Evolutionary conservation across 2,113 vertebrate species (phyloP).

Genomic region (Calyptommatus sinebrachiatus): DNA sequence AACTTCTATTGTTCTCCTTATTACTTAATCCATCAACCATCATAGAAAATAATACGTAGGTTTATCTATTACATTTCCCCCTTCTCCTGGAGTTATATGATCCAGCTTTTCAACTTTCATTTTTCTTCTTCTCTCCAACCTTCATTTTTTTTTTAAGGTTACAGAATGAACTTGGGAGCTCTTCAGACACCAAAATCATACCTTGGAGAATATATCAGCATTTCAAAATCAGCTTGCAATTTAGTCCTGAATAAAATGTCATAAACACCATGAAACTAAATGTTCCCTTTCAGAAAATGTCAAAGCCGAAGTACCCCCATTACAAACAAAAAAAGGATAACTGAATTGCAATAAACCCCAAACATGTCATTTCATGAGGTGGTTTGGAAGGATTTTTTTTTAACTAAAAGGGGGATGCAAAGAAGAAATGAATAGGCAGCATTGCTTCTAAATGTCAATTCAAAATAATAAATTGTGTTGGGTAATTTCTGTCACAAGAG

Average conservation of each 20-base stretch:
- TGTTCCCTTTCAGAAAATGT: slow-evolving; percentile 12
- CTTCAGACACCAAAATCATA: background rate
- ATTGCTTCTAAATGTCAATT: slow-evolving; percentile 30
- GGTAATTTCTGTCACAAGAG: slow-evolving; percentile 12
- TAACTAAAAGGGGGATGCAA: too few relatives aligned
- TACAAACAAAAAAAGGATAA: background rate
- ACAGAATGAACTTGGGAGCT: background rate
- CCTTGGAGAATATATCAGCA: slow-evolving; percentile 1
- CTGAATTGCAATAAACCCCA: background rate
- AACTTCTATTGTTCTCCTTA: too few relatives aligned
- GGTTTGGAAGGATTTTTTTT: background rate
- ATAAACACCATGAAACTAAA: slow-evolving; percentile 15
- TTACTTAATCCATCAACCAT: background rate
- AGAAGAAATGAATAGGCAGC: background rate
- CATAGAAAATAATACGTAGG: too few relatives aligned
- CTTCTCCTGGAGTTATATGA: background rate
- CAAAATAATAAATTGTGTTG: slow-evolving; percentile 18
- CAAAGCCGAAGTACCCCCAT: background rate
- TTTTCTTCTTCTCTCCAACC: background rate
- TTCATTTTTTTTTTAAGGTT: background rate
- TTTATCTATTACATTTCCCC: background rate
- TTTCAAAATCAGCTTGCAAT: slow-evolving; percentile 23
- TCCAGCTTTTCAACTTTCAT: background rate
- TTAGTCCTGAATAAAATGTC: slow-evolving; percentile 1
- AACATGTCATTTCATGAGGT: background rate